Conservation (phyloP, 2,797 vertebrate genomes). For the Cynodonichthys magdalenae region DNA sequence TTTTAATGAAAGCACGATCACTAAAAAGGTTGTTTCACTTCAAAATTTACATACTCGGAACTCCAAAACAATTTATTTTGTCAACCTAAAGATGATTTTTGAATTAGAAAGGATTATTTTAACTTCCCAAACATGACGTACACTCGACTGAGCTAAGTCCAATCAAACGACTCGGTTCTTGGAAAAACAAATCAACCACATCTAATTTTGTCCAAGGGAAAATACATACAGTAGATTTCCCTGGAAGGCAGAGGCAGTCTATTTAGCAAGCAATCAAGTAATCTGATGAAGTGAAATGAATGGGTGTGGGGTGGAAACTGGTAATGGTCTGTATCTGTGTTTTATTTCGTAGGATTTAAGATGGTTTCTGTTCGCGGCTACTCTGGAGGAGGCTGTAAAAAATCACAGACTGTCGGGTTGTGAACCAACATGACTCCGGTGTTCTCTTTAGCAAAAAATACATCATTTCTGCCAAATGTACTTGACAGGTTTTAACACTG, state of each 20-base stretch:
- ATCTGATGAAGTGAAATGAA: constrained; percentile 72
- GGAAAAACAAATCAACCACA: constrained; percentile 38
- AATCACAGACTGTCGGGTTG: constrained; percentile 58
- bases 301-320: constrained; percentile 52
- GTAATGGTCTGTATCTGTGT: constrained; percentile 66
- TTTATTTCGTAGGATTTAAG: constrained; percentile 72
- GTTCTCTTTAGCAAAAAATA: constrained; percentile 53
- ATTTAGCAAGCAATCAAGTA: constrained; percentile 67
- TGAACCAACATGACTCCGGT: constrained; percentile 59
- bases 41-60: background rate
- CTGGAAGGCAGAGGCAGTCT: constrained; percentile 39
- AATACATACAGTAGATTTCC: constrained; percentile 46
- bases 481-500: constrained; percentile 33
- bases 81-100: constrained; percentile 26
- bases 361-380: constrained; percentile 61
- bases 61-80: constrained; percentile 6
- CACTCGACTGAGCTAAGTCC: constrained; percentile 31
- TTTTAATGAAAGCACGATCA: no score
- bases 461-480: constrained; percentile 47
- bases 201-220: constrained; percentile 48
- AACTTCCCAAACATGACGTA: constrained; percentile 26
- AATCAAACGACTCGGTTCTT: constrained; percentile 31
- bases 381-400: constrained; percentile 59
- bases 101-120: constrained; percentile 26
- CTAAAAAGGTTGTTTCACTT: background rate